Base-by-base conservation (phyloP, 2,113 vertebrate genomes). In the Podiceps cristatus region DNA sequence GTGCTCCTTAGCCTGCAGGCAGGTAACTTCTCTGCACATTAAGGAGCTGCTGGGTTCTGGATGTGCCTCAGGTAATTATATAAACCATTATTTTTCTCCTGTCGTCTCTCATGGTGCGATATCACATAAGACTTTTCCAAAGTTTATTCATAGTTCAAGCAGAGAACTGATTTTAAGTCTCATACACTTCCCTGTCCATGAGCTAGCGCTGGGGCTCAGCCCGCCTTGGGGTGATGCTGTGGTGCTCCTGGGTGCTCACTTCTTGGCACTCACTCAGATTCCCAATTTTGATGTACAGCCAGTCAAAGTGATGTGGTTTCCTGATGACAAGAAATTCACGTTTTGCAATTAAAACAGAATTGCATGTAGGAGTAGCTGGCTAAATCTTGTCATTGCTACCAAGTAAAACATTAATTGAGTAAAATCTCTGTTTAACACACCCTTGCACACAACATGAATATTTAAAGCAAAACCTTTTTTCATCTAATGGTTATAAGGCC, bases 401-500 rank as follows among this genome's bases (percentile, higher is more conserved):
- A 80, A 73, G 27, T 45, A 73, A 87, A 76, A 71, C 44, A 93
- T n/a, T 58, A 35, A 40, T 44, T 74, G 84, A 47, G 29, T 40
- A 84, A 77, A 88, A 69, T 7, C 50, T 68, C 53, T 84, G 58
- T 49, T 56, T 88, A 66, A 71, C 28, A 28, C 5, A 10, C 56
- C 19, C 20, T 81, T 69, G 86, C n/a, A 59, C 24, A 94, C 40
- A 27, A 27, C 63, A 69, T 17, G 68, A 47, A 80, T 59, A 84
- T 49, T 68, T 35, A 90, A 93, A 96, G 31, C n/a, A 93, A 85
- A 90, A 63, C 5, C 6, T 28, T 44, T 80, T 91, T 94, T 88
- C 71, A 95, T 94, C 25, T 62, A 59, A 59, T 69, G 42, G 50
- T 81, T 93, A 93, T 62, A 67, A 59, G 93, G 93, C 50, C 68